Evolutionary conservation across 2,113 vertebrate genomes (phyloP).

Genomic region (Emydocephalus ijimae): DNA sequence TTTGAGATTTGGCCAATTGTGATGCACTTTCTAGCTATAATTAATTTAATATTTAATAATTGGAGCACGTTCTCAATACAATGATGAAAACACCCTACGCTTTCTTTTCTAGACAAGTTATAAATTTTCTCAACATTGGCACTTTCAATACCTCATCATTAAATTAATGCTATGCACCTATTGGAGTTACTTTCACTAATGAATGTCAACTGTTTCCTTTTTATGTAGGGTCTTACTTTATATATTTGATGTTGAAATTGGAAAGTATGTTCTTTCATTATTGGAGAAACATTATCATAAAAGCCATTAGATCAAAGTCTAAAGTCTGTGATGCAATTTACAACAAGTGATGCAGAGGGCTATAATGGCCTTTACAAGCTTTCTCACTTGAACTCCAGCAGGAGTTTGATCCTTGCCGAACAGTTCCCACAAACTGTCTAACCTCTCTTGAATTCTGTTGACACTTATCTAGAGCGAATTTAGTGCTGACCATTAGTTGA

Average conservation of each 20-base stretch:
- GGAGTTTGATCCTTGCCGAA: too few species aligned
- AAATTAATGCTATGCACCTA: neutral
- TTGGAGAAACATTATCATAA: neutral
- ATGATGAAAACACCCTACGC: neutral
- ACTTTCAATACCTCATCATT: neutral
- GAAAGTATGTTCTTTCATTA: neutral
- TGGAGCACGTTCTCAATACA: neutral
- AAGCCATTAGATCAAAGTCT: neutral
- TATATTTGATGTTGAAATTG: neutral
- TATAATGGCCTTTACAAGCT: neutral
- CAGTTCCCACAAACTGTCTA: too few species aligned
- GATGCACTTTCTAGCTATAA: neutral
- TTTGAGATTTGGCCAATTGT: neutral
- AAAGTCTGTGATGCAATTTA: neutral
- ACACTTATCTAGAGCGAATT: too few species aligned
- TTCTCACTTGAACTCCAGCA: neutral
- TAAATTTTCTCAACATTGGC: neutral
- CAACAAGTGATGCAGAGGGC: neutral
- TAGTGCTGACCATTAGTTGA: too few species aligned
- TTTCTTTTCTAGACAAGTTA: neutral
- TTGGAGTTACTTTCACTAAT: neutral
- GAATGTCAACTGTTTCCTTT: neutral
- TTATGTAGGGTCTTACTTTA: neutral
- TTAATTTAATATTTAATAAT: neutral
- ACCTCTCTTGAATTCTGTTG: too few species aligned